Conservation (phyloP, 1,140 invertebrate genomes). For the Stratiolaelaps scimitus region DNA sequence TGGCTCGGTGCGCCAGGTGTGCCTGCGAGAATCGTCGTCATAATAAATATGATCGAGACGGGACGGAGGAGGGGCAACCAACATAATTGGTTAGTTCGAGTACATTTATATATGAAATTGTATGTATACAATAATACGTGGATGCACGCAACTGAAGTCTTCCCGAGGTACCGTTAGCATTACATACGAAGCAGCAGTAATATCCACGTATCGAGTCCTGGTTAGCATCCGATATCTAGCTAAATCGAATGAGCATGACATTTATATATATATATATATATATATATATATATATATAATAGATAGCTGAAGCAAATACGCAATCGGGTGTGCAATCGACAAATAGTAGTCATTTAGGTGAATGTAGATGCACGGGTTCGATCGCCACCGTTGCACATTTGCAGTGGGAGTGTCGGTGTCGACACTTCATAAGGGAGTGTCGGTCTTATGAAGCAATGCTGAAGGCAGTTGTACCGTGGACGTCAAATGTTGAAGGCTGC, state of each 20-base stretch:
- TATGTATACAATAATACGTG: not conserved
- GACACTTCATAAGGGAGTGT: too few relatives aligned
- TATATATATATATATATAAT: not conserved
- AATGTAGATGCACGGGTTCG: too few relatives aligned
- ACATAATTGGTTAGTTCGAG: not conserved
- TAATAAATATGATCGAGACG: not conserved
- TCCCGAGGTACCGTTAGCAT: not conserved
- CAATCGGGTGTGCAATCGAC: not conserved
- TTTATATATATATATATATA: not conserved
- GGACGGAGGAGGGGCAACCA: not conserved
- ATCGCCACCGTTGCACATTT: too few relatives aligned
- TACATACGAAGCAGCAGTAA: not conserved
- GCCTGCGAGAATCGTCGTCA: not conserved
- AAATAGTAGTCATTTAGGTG: not conserved
- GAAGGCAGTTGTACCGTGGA: too few relatives aligned
- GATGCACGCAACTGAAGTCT: not conserved
- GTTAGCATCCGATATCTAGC: not conserved
- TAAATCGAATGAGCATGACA: not conserved
- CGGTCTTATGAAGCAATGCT: too few relatives aligned
- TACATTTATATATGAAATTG: not conserved
- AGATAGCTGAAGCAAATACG: not conserved
- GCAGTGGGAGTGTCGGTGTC: too few relatives aligned
- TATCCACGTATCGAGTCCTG: not conserved
- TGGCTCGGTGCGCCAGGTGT: slow-evolving; percentile 26
- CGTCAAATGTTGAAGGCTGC: too few relatives aligned